These are phyloP conservation scores for Ia io DNA, from an alignment of 2,113 vertebrate species.

Conservation along the genomic window DNA sequence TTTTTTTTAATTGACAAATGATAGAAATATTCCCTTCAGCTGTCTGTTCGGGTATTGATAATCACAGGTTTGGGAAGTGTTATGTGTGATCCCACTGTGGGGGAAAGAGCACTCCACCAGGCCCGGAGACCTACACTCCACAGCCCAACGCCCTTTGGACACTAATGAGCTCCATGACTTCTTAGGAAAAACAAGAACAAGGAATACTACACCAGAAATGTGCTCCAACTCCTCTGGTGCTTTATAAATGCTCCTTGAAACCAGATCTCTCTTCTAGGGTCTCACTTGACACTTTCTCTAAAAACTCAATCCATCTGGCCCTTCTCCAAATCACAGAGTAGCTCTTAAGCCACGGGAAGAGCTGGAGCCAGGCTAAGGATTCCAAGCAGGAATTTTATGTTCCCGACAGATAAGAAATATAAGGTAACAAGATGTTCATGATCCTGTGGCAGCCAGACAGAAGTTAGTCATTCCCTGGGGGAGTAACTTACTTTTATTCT, in stretches of 20 bases:
- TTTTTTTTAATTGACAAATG: not conserved
- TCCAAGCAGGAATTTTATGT: conserved; percentile 7
- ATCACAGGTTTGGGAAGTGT: not conserved
- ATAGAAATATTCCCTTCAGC: not conserved
- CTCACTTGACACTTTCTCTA: conserved; percentile 6
- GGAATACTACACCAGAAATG: not conserved
- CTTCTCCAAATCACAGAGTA: not conserved
- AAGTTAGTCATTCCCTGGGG: not conserved
- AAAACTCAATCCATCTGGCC: not conserved
- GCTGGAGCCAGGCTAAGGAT: not conserved
- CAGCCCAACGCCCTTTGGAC: not conserved
- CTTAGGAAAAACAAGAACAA: not conserved
- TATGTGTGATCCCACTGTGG: not conserved
- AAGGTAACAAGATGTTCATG: not conserved
- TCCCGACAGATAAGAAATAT: conserved; percentile 30
- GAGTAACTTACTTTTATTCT: conserved; percentile 5
- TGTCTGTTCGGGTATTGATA: not conserved
- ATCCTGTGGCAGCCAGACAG: not conserved
- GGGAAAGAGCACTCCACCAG: not conserved
- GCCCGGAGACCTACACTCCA: not conserved
- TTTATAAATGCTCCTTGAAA: not conserved
- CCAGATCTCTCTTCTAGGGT: not conserved
- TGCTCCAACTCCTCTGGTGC: not conserved
- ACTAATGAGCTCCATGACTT: not conserved
- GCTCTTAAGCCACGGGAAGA: not conserved